These are phyloP conservation scores for Amiota communis DNA, from an alignment of 2,888 invertebrate species.

Conservation along the genomic window DNA sequence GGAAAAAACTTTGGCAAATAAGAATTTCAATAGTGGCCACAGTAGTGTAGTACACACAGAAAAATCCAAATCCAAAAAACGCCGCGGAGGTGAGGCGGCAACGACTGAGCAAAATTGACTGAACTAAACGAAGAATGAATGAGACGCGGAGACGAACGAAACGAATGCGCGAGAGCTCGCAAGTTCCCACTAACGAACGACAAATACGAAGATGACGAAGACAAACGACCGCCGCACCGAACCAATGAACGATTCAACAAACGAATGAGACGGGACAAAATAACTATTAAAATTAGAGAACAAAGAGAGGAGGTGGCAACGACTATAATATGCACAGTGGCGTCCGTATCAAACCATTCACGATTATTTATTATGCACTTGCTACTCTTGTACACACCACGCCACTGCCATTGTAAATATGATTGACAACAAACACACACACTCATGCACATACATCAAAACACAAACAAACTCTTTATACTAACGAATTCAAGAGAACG, in stretches of 20 bases:
- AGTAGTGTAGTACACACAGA: slow-evolving; percentile 58
- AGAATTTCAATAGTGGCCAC: slow-evolving; percentile 34
- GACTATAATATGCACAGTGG: neutral
- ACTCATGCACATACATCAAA: neutral
- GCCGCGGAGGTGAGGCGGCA: slow-evolving; percentile 70
- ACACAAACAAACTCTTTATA: neutral
- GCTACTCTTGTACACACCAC: too few species aligned
- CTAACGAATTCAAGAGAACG: too few species aligned
- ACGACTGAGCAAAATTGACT: slow-evolving; percentile 66
- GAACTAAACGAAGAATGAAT: slow-evolving; percentile 61
- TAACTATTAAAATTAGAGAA: neutral
- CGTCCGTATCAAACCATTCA: neutral
- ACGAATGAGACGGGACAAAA: neutral
- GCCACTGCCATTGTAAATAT: neutral
- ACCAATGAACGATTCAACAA: neutral
- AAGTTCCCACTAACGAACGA: slow-evolving; percentile 4
- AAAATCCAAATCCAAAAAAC: slow-evolving; percentile 57
- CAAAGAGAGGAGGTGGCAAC: neutral
- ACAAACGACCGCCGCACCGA: slow-evolving; percentile 1
- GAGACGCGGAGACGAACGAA: slow-evolving; percentile 58
- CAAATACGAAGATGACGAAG: neutral
- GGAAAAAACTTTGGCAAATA: slow-evolving; percentile 30
- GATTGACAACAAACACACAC: slow-evolving; percentile 20
- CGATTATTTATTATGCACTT: too few species aligned
- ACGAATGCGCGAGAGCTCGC: slow-evolving; percentile 6